These are phyloP conservation scores for Natator depressus DNA, from an alignment of 2,113 vertebrate species.

Conservation along the genomic window DNA sequence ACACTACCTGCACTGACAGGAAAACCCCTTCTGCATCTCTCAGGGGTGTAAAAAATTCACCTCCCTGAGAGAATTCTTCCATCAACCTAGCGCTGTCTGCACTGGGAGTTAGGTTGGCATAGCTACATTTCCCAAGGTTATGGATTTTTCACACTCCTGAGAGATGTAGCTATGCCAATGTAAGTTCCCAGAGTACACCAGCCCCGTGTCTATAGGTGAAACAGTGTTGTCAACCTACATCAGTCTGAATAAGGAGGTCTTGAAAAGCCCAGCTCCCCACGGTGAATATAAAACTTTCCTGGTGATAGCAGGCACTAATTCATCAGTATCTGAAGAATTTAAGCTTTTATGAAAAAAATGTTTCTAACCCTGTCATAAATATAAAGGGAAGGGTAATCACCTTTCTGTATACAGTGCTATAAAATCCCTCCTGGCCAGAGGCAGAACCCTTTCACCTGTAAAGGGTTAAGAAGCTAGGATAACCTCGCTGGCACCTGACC, in stretches of 20 bases:
- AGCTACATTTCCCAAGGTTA: neutral
- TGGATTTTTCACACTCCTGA: neutral
- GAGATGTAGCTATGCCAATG: neutral
- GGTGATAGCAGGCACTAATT: neutral
- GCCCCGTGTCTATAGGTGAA: neutral
- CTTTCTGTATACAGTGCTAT: no score
- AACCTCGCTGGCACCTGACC: no score
- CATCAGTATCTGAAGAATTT: neutral
- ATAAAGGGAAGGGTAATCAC: no score
- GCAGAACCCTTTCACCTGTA: no score
- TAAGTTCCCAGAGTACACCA: neutral
- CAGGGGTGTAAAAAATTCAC: neutral
- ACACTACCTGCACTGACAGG: neutral
- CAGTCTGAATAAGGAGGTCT: neutral
- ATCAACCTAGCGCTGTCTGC: neutral
- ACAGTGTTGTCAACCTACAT: neutral
- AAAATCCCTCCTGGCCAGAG: no score
- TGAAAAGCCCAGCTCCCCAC: neutral
- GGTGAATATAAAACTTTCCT: neutral
- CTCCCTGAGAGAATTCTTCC: neutral
- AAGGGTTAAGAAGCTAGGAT: no score
- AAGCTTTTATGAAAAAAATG: neutral
- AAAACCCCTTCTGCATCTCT: neutral
- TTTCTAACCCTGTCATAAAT: neutral
- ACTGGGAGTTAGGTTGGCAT: neutral